Percentiles rank a stretch among this genome's conserved stretches.
These are phyloP conservation scores for Pluvianellus socialis DNA, from an alignment of 2,113 vertebrate species.

Conservation along the genomic window DNA sequence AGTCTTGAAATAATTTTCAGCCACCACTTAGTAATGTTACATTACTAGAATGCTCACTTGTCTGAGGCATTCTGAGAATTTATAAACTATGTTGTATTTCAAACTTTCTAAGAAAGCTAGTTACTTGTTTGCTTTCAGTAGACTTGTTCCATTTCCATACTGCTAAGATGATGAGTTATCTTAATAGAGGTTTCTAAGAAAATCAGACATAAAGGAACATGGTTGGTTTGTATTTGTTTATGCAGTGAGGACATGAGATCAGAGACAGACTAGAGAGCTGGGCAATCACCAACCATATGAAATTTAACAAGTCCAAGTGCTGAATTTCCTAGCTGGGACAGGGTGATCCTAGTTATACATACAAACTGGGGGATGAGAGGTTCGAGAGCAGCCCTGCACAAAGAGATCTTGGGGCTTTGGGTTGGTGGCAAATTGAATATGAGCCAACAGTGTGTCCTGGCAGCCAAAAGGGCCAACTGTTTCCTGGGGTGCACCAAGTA, in stretches of 20 bases:
- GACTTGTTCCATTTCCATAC: neutral
- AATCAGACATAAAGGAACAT: neutral
- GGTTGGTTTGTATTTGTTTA: neutral
- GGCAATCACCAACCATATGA: neutral
- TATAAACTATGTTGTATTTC: neutral
- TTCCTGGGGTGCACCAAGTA: neutral
- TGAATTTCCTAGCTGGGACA: accelerated
- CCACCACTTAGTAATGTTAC: neutral
- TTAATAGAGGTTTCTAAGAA: neutral
- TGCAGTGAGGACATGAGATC: neutral
- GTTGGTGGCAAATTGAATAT: neutral
- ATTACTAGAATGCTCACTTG: neutral
- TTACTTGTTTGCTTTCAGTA: neutral
- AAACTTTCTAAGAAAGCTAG: neutral
- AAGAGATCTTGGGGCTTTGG: neutral
- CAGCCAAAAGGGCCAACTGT: accelerated
- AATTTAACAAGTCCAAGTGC: neutral
- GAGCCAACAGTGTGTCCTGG: neutral
- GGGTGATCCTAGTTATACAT: accelerated
- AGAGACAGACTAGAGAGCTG: neutral
- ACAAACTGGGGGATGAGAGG: accelerated
- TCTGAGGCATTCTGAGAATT: neutral
- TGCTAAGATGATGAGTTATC: neutral
- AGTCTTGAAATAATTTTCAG: neutral
- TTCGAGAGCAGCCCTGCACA: neutral